Percentiles rank a stretch among this genome's conserved stretches.
Evolutionary conservation across 2,797 vertebrate genomes (phyloP).

Genomic region (Odontamblyopus rebecca): DNA sequence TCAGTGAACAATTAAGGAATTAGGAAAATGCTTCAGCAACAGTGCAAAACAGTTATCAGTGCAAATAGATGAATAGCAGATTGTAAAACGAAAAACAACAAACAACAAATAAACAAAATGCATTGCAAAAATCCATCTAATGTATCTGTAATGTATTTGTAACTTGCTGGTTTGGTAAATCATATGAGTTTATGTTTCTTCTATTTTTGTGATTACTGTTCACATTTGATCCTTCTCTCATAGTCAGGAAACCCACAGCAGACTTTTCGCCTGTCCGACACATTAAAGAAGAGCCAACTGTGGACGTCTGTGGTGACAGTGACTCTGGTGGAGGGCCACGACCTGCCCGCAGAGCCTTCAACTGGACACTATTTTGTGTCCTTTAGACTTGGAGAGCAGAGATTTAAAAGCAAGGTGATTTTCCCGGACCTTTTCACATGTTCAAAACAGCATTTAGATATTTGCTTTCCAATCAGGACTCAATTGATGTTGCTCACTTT

Average conservation of each 20-base stretch:
- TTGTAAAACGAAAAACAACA: too few relatives aligned
- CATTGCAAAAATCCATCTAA: not conserved
- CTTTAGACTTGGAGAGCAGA: slow-evolving; percentile 90
- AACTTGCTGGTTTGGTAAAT: not conserved
- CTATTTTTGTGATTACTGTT: not conserved
- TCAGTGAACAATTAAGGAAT: too few relatives aligned
- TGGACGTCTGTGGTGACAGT: slow-evolving; percentile 88
- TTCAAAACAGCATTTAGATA: too few relatives aligned
- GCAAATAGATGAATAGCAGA: too few relatives aligned
- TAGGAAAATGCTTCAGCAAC: too few relatives aligned
- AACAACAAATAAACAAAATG: too few relatives aligned
- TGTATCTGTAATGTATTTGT: not conserved
- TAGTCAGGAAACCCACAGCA: slow-evolving; percentile 36
- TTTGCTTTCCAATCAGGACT: too few relatives aligned
- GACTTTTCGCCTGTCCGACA: slow-evolving; percentile 72
- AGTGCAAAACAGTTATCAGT: too few relatives aligned
- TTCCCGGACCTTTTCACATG: not conserved
- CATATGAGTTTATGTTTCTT: not conserved
- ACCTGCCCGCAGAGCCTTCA: slow-evolving; percentile 74
- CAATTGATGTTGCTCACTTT: too few relatives aligned
- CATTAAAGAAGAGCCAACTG: slow-evolving; percentile 86
- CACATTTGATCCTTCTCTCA: not conserved
- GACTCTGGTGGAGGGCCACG: slow-evolving; percentile 86
- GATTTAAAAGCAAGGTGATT: slow-evolving; percentile 91
- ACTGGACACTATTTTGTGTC: slow-evolving; percentile 84